Evolutionary conservation across 64 coral and sea anemone species (phyloP), one percentile per base, ranked within the genome.

Genomic region (Montipora efflorescens): DNA sequence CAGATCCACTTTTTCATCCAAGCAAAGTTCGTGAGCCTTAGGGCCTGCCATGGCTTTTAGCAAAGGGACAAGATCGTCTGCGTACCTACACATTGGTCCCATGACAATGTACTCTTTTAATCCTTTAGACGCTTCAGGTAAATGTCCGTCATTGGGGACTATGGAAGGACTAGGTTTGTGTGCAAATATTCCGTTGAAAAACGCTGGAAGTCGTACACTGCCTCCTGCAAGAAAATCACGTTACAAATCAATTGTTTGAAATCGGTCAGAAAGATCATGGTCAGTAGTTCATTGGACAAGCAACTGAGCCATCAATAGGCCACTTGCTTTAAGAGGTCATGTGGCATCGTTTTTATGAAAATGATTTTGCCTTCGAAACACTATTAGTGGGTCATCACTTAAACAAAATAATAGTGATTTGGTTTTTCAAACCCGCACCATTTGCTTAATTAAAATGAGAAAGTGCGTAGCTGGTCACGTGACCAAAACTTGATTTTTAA

Each of bases 141-240:
- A 97, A 79, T 97, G 96, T 2, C 96, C 96, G 14, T 92, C 57
- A 64, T 94, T 97, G n/a, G 95, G 92, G 11, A 94, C 83, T 28
- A 97, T 61, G n/a, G 86, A 84, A 5, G 96, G 96, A 58, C 96
- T 97, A 4, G 96, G 96, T 57, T 97, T 97, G 82, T 97, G 96
- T 43, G 84, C 96, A 71, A 92, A 97, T 68, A 97, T 97, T 88
- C 96, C 96, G 55, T 97, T 97, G 53, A 95, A 97, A 75, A 97
- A 97, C 7, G 96, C 96, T 12, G 96, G 96, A 89, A 97, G 95
- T 0, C 96, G 83, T 2, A 97, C 87, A 72, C 96, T 97, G 48
- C 96, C 96, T 19, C 96, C 96, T 97, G 18, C 14, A 64, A 91
- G 53, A 6, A 47, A 70, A 72, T 1, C 78, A 51, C 6, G 22